These are phyloP conservation scores for Meandrusa payeni DNA, from an alignment of 2,888 invertebrate species.

Conservation along the genomic window DNA sequence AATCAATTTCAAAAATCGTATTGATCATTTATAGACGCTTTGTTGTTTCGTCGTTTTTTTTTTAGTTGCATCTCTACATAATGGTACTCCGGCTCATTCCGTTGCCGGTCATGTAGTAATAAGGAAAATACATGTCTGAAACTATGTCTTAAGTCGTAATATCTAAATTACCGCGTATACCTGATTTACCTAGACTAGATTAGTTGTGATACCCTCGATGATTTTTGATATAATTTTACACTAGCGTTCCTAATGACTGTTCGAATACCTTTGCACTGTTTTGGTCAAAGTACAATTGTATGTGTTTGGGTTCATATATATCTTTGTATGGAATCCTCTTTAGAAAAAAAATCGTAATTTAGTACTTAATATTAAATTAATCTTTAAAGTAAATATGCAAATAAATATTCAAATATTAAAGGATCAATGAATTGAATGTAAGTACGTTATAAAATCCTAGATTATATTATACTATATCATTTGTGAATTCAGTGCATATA, in stretches of 20 bases:
- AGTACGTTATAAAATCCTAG: slow-evolving; percentile 1
- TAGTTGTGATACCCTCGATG: slow-evolving; percentile 43
- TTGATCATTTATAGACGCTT: no score
- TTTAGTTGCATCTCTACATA: not conserved
- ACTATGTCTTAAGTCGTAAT: slow-evolving; percentile 67
- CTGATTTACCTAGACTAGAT: slow-evolving; percentile 56
- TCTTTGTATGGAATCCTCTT: not conserved
- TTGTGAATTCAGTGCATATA: not conserved
- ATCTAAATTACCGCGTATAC: slow-evolving; percentile 47
- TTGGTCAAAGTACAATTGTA: slow-evolving; percentile 9
- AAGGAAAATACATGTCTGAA: slow-evolving; percentile 82
- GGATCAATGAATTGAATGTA: slow-evolving; percentile 2
- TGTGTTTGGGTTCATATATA: slow-evolving; percentile 3
- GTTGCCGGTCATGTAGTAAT: slow-evolving; percentile 46
- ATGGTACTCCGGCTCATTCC: slow-evolving; percentile 24
- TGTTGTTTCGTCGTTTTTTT: not conserved
- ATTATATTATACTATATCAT: no score
- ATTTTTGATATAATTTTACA: slow-evolving; percentile 43
- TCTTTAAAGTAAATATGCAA: not conserved
- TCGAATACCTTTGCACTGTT: slow-evolving; percentile 3
- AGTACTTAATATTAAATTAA: slow-evolving; percentile 14
- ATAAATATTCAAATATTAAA: not conserved
- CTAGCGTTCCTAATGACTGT: slow-evolving; percentile 18
- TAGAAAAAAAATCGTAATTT: slow-evolving; percentile 5
- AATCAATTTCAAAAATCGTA: no score